A percentile compares a stretch with the other conserved stretches of the same genome.
Conservation (phyloP, 1,140 invertebrate genomes). For the Maniola jurtina region DNA sequence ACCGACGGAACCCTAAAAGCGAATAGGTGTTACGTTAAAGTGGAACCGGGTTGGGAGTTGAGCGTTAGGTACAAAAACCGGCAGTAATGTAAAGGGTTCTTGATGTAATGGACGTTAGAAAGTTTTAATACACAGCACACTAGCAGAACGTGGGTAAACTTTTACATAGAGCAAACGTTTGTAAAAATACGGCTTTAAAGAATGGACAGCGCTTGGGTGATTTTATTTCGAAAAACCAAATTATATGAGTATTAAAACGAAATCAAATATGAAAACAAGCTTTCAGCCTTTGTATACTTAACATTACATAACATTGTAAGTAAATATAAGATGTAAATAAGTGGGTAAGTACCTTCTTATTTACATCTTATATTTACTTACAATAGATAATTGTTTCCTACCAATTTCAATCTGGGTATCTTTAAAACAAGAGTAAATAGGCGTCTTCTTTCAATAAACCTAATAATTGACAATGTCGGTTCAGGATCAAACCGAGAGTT, state of each 20-base stretch:
- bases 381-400: no score
- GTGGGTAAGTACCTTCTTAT: no score
- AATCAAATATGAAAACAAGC: neutral
- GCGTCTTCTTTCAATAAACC: no score
- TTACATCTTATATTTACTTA: no score
- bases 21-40: constrained; percentile 32
- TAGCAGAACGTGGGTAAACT: constrained; percentile 53
- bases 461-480: no score
- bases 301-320: no score
- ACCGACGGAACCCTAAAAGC: neutral
- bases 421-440: no score
- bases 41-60: constrained; percentile 31
- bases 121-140: constrained; percentile 58
- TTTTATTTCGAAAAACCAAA: no score
- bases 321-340: no score
- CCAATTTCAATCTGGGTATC: no score
- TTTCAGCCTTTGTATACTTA: no score
- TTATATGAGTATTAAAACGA: neutral
- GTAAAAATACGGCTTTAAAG: constrained; percentile 12
- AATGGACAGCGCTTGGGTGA: neutral
- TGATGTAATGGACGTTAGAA: constrained; percentile 57
- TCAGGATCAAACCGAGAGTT: no score
- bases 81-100: constrained; percentile 46
- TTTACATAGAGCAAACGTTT: constrained; percentile 30
- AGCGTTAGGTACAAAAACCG: constrained; percentile 40